These are phyloP conservation scores for Aphrophora alni DNA, from an alignment of 2,888 invertebrate species.

Conservation along the genomic window DNA sequence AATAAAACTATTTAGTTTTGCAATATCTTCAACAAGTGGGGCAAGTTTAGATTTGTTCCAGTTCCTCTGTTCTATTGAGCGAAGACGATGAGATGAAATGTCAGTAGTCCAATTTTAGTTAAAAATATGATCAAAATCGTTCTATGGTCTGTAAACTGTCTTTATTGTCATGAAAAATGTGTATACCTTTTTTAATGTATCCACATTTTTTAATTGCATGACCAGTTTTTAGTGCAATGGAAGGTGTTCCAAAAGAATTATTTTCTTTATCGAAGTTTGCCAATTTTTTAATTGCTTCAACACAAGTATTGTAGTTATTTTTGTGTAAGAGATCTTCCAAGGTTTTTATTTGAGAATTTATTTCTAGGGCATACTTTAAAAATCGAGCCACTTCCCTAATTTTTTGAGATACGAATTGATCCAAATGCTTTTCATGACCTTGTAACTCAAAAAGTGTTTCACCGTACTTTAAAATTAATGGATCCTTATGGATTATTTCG, in stretches of 20 bases:
- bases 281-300: not conserved
- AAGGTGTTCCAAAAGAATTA: not conserved
- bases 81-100: not conserved
- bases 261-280: not conserved
- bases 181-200: not conserved
- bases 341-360: too few species aligned
- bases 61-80: not conserved
- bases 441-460: too few species aligned
- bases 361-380: too few species aligned
- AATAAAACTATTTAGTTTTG: not conserved
- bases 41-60: constrained; percentile 11
- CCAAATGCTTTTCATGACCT: too few species aligned
- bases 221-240: not conserved
- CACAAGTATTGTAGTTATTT: not conserved
- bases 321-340: not conserved
- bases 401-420: too few species aligned
- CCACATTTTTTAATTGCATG: not conserved
- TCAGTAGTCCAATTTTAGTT: constrained; percentile 9
- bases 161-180: not conserved
- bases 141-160: not conserved
- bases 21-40: constrained; percentile 6
- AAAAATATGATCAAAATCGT: not conserved
- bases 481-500: too few species aligned
- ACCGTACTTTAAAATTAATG: too few species aligned
- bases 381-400: too few species aligned